Conservation (phyloP, 2,113 vertebrate genomes). For the Paedocypris sp. region DNA sequence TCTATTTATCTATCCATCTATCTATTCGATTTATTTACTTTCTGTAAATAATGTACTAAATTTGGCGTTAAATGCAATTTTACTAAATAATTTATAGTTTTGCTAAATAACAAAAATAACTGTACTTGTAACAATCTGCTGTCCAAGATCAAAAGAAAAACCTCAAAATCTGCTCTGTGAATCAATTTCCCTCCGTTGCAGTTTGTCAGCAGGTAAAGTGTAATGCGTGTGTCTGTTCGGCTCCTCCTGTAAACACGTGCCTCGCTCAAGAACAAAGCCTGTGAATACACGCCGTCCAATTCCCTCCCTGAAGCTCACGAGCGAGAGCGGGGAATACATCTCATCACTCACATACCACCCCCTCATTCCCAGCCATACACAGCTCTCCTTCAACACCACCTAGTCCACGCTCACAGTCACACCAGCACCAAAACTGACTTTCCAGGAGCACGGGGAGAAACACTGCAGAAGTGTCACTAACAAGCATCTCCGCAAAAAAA, state of each 20-base stretch:
- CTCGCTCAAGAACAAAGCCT: conserved; percentile 4
- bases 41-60: too few species aligned
- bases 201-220: neutral
- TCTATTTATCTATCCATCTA: too few species aligned
- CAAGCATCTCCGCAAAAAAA: conserved; percentile 16
- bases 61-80: too few species aligned
- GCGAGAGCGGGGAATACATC: neutral
- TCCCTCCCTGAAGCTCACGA: neutral
- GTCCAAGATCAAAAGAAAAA: too few species aligned
- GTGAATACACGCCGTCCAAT: neutral
- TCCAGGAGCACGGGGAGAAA: neutral
- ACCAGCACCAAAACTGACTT: neutral
- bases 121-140: too few species aligned
- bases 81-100: too few species aligned
- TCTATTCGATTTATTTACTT: too few species aligned
- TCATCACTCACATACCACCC: neutral
- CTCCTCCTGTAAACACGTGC: neutral
- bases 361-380: neutral
- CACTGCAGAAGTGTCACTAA: neutral
- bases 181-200: neutral
- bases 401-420: neutral
- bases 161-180: neutral
- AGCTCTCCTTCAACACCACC: neutral
- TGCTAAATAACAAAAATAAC: too few species aligned
- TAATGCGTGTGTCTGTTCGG: neutral